phyloP scores from a whole-genome alignment of 2,797 vertebrate genomes.

The Bradypodion ventrale region DNA sequence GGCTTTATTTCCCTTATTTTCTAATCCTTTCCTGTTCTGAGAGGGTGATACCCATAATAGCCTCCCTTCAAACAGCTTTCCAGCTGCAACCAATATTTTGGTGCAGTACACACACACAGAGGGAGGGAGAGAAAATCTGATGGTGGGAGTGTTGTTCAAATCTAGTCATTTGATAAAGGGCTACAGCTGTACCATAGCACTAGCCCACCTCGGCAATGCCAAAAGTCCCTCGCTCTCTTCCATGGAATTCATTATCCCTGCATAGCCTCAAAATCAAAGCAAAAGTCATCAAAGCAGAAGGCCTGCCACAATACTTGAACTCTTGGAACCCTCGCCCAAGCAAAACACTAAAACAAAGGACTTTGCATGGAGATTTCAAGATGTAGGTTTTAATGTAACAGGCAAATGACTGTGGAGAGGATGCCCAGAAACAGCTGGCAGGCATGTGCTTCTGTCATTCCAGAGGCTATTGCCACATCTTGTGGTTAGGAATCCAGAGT shows the following conservation, averaged over 20 bases:
- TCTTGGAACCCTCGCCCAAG: not conserved
- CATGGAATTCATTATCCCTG: not conserved
- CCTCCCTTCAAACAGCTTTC: no score
- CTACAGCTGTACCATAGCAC: not conserved
- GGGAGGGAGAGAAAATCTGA: no score
- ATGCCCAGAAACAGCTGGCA: no score
- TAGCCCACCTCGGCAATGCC: not conserved
- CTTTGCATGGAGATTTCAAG: not conserved
- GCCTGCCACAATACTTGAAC: not conserved
- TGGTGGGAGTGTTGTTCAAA: no score
- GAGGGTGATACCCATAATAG: no score
- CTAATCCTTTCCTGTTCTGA: no score
- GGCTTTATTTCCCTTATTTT: no score
- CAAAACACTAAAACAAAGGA: not conserved
- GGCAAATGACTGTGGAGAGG: not conserved
- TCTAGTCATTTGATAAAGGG: not conserved
- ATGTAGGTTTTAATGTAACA: not conserved
- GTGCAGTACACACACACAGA: no score
- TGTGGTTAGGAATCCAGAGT: not conserved
- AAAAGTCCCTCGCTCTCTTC: not conserved
- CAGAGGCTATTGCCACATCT: not conserved
- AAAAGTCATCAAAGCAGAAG: not conserved
- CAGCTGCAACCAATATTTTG: no score
- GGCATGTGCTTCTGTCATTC: not conserved
- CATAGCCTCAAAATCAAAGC: not conserved